These are phyloP conservation scores for Caenorhabditis sinica DNA, from an alignment of 2,888 invertebrate genomes.

Conservation along the genomic window DNA sequence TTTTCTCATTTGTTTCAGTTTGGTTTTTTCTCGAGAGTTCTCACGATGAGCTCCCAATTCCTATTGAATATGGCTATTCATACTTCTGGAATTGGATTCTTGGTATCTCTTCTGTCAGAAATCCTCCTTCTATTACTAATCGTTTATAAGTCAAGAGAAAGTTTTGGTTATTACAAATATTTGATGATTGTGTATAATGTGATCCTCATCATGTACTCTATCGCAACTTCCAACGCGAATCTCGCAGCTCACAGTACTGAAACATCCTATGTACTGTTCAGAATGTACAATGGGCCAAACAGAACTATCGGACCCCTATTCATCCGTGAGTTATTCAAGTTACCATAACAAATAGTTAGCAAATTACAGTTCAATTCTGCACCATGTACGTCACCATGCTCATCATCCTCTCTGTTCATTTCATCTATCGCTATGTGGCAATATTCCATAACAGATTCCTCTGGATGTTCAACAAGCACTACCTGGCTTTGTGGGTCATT, in stretches of 20 bases:
- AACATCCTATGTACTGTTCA: constrained; percentile 47
- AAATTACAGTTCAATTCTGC: constrained; percentile 56
- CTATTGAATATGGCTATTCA: constrained; percentile 38
- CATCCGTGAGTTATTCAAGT: constrained; percentile 35
- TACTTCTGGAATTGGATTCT: constrained; percentile 39
- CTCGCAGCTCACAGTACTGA: constrained; percentile 57
- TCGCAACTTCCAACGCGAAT: constrained; percentile 31
- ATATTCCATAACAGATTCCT: constrained; percentile 26
- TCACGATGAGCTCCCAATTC: constrained; percentile 36
- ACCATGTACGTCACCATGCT: constrained; percentile 55
- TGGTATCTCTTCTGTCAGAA: constrained; percentile 37
- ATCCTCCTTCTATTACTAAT: constrained; percentile 28
- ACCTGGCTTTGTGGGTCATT: constrained; percentile 44
- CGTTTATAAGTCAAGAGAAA: constrained; percentile 24
- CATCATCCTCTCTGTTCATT: constrained; percentile 53
- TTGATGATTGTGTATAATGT: constrained; percentile 43
- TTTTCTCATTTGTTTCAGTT: constrained; percentile 2
- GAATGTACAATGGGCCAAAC: constrained; percentile 54
- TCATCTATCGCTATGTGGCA: constrained; percentile 53
- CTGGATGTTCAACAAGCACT: constrained; percentile 45
- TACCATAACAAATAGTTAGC: not conserved
- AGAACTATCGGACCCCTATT: constrained; percentile 51
- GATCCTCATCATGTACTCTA: constrained; percentile 43
- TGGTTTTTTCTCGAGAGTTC: not conserved
- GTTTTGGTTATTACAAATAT: constrained; percentile 40